A percentile compares a stretch with the other conserved stretches of the same genome.
Evolutionary conservation across 2,113 vertebrate genomes (phyloP).

Genomic region (Phaethornis superciliosus): DNA sequence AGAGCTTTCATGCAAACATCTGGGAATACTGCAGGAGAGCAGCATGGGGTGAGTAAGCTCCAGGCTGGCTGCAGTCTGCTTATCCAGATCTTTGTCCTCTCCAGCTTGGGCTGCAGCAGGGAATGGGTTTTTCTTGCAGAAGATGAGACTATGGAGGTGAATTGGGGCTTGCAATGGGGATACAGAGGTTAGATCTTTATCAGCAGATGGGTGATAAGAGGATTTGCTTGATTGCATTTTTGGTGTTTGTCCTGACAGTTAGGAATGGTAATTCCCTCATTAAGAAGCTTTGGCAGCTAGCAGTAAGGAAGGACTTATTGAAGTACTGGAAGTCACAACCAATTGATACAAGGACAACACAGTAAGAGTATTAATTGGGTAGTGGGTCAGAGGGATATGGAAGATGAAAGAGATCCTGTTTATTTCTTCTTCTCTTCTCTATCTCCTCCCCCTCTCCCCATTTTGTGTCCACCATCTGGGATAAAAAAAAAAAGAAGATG

Average conservation of each 20-base stretch:
- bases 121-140: neutral
- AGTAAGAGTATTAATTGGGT: neutral
- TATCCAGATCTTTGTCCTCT: neutral
- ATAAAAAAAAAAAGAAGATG: neutral
- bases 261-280: neutral
- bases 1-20: neutral
- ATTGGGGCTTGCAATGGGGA: neutral
- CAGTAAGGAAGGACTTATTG: neutral
- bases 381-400: neutral
- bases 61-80: neutral
- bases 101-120: neutral
- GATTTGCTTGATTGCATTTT: neutral
- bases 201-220: neutral
- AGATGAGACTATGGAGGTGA: neutral
- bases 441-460: accelerated
- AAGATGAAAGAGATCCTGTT: neutral
- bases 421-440: neutral
- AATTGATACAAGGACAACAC: neutral
- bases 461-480: neutral
- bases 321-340: neutral
- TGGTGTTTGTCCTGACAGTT: neutral
- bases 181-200: neutral
- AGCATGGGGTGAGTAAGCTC: accelerated
- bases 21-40: neutral
- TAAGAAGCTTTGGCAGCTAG: neutral